Evolutionary conservation across 2,888 invertebrate genomes (phyloP).

Genomic region (Melanchra persicariae): DNA sequence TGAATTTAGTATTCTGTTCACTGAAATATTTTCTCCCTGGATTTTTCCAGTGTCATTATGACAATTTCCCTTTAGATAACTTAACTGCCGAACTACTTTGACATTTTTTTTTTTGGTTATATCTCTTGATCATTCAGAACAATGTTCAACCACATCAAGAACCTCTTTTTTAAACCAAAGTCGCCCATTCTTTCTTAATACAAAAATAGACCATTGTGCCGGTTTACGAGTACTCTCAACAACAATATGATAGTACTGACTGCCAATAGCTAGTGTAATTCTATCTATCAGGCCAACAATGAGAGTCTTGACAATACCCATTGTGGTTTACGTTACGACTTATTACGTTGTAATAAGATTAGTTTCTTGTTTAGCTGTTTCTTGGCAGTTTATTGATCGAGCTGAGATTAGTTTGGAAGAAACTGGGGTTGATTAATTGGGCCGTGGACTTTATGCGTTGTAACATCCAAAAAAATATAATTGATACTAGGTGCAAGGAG

Average conservation of each 20-base stretch:
- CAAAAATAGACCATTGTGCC: constrained; percentile 12
- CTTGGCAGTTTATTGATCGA: constrained; percentile 36
- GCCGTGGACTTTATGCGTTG: too few relatives aligned
- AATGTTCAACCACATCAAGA: not conserved
- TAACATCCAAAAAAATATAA: too few relatives aligned
- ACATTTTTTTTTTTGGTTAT: too few relatives aligned
- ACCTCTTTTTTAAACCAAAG: not conserved
- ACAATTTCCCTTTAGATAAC: not conserved
- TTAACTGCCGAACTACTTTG: not conserved
- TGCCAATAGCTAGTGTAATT: constrained; percentile 36
- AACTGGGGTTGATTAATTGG: constrained; percentile 18
- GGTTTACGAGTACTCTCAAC: constrained; percentile 10
- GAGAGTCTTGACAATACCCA: constrained; percentile 45
- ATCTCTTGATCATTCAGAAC: not conserved
- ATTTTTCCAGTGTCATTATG: not conserved
- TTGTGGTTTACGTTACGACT: constrained; percentile 50
- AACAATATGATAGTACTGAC: constrained; percentile 13
- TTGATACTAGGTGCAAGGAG: too few relatives aligned
- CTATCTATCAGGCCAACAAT: constrained; percentile 49
- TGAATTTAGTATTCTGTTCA: not conserved
- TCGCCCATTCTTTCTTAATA: not conserved
- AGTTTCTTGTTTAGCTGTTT: constrained; percentile 21
- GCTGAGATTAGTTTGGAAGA: constrained; percentile 19
- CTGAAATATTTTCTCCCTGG: not conserved
- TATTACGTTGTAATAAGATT: constrained; percentile 52